Evolutionary conservation across 2,797 vertebrate genomes (phyloP).

Genomic region (Bufotes viridis): DNA sequence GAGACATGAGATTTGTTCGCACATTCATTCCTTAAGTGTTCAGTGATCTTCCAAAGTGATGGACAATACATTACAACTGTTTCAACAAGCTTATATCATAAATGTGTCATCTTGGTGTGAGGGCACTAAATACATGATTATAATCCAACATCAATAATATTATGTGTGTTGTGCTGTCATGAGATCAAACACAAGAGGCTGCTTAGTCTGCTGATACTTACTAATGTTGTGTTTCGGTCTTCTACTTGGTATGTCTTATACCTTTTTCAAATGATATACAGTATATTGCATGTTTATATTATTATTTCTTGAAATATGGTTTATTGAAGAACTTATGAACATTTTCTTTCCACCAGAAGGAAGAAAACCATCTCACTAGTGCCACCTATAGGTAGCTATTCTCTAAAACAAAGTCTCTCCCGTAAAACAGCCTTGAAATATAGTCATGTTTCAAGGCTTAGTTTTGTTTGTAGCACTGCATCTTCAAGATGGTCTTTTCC

Average conservation of each 20-base stretch:
- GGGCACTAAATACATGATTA: conserved; percentile 33
- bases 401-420: too few relatives aligned
- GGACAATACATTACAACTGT: conserved; percentile 45
- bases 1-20: conserved; percentile 44
- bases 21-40: conserved; percentile 49
- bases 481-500: too few relatives aligned
- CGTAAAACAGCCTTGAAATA: too few relatives aligned
- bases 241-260: background rate
- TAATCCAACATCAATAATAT: conserved; percentile 40
- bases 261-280: background rate
- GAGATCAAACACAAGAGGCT: conserved; percentile 28
- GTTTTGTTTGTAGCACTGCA: too few relatives aligned
- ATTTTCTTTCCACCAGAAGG: too few relatives aligned
- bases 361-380: too few relatives aligned
- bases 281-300: background rate
- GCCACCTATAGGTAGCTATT: too few relatives aligned
- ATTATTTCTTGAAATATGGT: background rate
- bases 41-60: conserved; percentile 46
- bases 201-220: background rate
- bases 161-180: conserved; percentile 25
- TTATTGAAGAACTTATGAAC: background rate
- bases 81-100: conserved; percentile 44
- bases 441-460: too few relatives aligned
- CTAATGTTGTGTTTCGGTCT: background rate
- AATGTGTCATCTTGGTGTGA: conserved; percentile 43